Base-by-base conservation (phyloP, 1,140 invertebrate species). In the Dreissena polymorpha region DNA sequence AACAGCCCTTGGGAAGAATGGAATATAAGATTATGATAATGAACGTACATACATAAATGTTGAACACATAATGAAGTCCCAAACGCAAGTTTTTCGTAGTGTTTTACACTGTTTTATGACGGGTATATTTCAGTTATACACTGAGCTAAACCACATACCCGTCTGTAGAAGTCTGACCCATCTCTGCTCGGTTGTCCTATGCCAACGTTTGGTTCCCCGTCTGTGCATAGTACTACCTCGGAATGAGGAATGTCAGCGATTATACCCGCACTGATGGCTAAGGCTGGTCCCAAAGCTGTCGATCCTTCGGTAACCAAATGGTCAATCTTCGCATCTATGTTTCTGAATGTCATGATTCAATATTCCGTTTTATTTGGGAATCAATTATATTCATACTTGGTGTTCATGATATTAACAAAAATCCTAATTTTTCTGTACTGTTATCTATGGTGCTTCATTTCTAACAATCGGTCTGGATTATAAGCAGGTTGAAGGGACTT, bases 161-260 rank as follows among this genome's bases (percentile, higher is more conserved):
- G 80, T 70, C 39, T 76, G 55, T 89, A 90, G 72, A 89, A 90
- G 3, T 83, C 69, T 13, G 64, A 10, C 10, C 25, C 23, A 39
- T 16, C 13, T 39, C 23, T 23, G 21, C 57, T 23, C 16, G 21
- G 14, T 14, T 76, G 77, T 8, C 91, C 91, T 63, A 92, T 72
- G 5, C 91, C 91, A 55, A 83, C 86, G 78, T 92, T 92, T 39
- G 91, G 90, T 60, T 85, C 85, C n/a, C 91, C 91, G 86, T 92
- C 91, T 75, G 91, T 92, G 79, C 91, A 92, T 0, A 92, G 81
- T 12, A 92, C 86, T 50, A 92, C 88, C 85, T 92, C 91, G 68
- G 91, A 91, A 6, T 84, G 85, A 0, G 88, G 85, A 12, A 80
- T 78, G n/a, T 85, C 80, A 21, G 86, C 86, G 10, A 88, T 85